These are phyloP conservation scores for Poeciliopsis retropinna DNA, from an alignment of 2,113 vertebrate species.

Conservation along the genomic window DNA sequence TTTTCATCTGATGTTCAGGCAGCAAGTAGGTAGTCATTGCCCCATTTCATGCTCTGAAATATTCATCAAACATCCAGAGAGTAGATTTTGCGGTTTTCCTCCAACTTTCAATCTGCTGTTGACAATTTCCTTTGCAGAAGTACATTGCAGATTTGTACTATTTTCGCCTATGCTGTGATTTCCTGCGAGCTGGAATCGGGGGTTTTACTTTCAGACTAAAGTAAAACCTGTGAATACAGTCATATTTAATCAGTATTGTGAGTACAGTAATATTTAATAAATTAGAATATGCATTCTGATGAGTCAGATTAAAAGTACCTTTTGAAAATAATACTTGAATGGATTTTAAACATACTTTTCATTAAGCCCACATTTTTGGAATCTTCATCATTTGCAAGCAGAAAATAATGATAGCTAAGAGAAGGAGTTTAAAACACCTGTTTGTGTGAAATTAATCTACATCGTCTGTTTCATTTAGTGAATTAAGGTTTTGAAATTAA, in stretches of 20 bases:
- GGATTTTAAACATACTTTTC: not conserved
- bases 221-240: not conserved
- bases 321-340: not conserved
- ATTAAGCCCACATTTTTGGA: not conserved
- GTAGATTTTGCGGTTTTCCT: constrained; percentile 25
- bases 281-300: no score
- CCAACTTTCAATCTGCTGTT: constrained; percentile 25
- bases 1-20: not conserved
- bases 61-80: constrained; percentile 29
- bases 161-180: constrained; percentile 28
- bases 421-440: no score
- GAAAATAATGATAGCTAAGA: not conserved
- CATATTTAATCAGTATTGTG: no score
- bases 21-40: not conserved
- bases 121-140: constrained; percentile 22
- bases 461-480: no score
- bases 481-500: no score
- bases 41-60: constrained; percentile 25
- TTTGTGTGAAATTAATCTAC: not conserved
- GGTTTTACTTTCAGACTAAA: constrained; percentile 38
- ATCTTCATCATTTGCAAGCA: not conserved
- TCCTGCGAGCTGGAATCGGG: constrained; percentile 35
- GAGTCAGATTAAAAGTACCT: no score
- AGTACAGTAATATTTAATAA: no score
- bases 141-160: constrained; percentile 33